Conservation (phyloP, 2,888 invertebrate species). For the Corythucha ciliata region DNA sequence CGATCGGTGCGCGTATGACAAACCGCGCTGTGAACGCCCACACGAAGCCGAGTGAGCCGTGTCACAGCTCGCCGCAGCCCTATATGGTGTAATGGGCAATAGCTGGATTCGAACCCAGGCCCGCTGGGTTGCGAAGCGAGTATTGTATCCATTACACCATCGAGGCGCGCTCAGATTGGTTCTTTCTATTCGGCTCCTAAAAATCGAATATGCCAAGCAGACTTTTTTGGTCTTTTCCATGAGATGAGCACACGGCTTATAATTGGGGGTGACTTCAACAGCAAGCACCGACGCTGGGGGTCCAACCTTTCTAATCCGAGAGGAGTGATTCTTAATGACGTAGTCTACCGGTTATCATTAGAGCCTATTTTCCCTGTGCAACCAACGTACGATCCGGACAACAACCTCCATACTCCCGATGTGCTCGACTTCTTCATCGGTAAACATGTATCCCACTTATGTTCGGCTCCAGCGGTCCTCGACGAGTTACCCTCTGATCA, state of each 20-base stretch:
- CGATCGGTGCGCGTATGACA: no score
- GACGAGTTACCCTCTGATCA: slow-evolving; percentile 12
- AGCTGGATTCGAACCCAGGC: no score
- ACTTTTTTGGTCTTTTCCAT: slow-evolving; percentile 1
- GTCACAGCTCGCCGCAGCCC: no score
- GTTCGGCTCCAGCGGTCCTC: background rate
- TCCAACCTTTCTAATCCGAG: slow-evolving; percentile 3
- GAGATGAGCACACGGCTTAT: background rate
- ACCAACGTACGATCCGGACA: slow-evolving; percentile 13
- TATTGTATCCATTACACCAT: no score
- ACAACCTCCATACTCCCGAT: slow-evolving; percentile 2
- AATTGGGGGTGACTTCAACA: slow-evolving; percentile 11
- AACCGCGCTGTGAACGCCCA: no score
- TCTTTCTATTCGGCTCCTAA: slow-evolving; percentile 11
- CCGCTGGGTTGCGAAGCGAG: no score
- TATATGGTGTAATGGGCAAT: no score
- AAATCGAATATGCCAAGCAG: slow-evolving; percentile 2
- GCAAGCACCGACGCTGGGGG: slow-evolving; percentile 7
- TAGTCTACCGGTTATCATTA: slow-evolving; percentile 5
- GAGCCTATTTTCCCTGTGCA: slow-evolving; percentile 3
- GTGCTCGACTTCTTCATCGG: slow-evolving; percentile 12
- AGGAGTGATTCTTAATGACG: slow-evolving; percentile 2
- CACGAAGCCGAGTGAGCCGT: no score
- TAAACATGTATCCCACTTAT: slow-evolving; percentile 1
- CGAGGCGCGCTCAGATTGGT: no score